These are phyloP conservation scores for Halcyon smyrnensis DNA, from an alignment of 2,797 vertebrate genomes.

Conservation along the genomic window DNA sequence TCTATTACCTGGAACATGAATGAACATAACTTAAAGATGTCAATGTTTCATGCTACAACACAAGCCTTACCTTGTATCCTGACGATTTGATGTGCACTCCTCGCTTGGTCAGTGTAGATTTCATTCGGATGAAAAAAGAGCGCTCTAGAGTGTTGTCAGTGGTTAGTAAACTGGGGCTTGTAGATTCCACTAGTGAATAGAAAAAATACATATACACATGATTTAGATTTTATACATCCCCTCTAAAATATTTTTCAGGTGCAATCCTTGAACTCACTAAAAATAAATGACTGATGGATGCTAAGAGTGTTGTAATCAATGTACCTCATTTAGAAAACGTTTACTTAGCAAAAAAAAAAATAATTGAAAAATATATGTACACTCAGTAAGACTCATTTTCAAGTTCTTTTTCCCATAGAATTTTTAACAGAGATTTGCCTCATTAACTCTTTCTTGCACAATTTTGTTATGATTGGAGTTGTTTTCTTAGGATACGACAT, in stretches of 20 bases:
- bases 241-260: conserved; percentile 71
- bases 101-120: conserved; percentile 98
- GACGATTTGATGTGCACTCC: conserved; percentile 99
- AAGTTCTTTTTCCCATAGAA: conserved; percentile 47
- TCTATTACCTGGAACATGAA: conserved; percentile 6
- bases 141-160: conserved; percentile 93
- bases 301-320: conserved; percentile 79
- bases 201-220: conserved; percentile 73
- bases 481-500: neutral
- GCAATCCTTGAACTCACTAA: conserved; percentile 77
- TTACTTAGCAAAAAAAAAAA: conserved; percentile 77
- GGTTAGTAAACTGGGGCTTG: conserved; percentile 91
- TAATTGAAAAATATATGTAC: conserved; percentile 64
- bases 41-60: conserved; percentile 12
- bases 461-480: neutral
- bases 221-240: conserved; percentile 69
- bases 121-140: conserved; percentile 99
- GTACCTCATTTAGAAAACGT: conserved; percentile 76
- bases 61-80: conserved; percentile 92
- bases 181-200: conserved; percentile 89
- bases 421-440: conserved; percentile 10
- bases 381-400: conserved; percentile 61
- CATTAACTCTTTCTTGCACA: conserved; percentile 56
- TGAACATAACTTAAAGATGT: neutral
- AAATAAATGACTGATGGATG: conserved; percentile 79